phyloP scores from a whole-genome alignment of 2,113 vertebrate species.

The Todiramphus chloris region DNA sequence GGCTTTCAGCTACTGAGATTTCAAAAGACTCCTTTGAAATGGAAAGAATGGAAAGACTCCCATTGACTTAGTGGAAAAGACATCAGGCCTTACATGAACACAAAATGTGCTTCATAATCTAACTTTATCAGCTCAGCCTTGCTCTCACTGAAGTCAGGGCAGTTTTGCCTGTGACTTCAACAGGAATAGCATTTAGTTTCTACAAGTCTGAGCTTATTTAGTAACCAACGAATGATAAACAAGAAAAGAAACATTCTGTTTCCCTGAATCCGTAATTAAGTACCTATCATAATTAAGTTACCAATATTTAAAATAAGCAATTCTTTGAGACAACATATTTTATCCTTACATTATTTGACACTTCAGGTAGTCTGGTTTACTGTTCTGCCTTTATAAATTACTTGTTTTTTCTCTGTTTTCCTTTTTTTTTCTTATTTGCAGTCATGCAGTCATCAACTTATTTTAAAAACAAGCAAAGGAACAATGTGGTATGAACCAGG shows the following conservation, averaged over 20 bases:
- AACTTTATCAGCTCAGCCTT: background rate
- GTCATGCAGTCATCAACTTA: background rate
- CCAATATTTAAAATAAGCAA: background rate
- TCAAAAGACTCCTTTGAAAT: background rate
- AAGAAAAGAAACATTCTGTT: background rate
- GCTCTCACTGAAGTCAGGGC: background rate
- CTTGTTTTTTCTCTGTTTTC: background rate
- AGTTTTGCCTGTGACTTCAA: background rate
- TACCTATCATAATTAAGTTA: background rate
- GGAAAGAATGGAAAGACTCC: constrained; percentile 16
- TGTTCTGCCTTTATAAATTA: background rate
- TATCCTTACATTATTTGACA: background rate
- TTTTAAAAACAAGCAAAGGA: background rate
- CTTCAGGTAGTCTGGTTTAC: background rate
- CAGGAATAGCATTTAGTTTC: background rate
- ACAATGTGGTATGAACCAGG: background rate
- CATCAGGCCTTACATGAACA: background rate
- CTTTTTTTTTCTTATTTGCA: background rate
- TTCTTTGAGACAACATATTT: background rate
- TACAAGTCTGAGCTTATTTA: background rate
- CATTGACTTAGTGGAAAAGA: background rate
- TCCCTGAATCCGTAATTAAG: constrained; percentile 18
- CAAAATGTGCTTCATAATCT: background rate
- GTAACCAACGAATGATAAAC: background rate
- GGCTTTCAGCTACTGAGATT: background rate